Conservation (phyloP, 2,797 vertebrate genomes). For the Aratinga solstitialis region DNA sequence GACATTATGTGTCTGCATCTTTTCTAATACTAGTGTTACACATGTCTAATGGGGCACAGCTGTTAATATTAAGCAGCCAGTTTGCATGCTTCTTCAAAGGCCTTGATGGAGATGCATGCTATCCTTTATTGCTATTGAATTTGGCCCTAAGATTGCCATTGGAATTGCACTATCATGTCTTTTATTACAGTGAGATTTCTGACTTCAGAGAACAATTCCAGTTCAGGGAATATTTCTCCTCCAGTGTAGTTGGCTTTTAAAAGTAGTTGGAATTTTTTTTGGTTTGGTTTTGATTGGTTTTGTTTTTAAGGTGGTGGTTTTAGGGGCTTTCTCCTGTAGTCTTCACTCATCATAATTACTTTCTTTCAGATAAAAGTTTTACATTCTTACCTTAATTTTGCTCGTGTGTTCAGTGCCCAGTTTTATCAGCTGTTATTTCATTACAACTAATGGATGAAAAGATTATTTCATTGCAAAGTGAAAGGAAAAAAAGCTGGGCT, state of each 20-base stretch:
- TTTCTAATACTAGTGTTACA: background rate
- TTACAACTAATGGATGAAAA: background rate
- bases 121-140: background rate
- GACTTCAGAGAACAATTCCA: background rate
- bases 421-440: constrained; percentile 6
- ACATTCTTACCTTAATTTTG: background rate
- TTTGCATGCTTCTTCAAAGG: background rate
- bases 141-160: background rate
- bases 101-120: rapidly evolving
- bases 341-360: background rate
- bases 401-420: background rate
- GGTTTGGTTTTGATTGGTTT: background rate
- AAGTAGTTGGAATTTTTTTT: background rate
- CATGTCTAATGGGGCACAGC: background rate
- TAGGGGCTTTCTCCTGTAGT: background rate
- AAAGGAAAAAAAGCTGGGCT: background rate
- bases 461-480: background rate
- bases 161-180: background rate
- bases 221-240: background rate
- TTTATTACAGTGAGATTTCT: background rate
- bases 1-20: background rate
- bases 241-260: background rate
- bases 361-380: background rate
- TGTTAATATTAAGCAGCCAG: background rate
- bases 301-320: background rate